Percentiles rank a stretch among this genome's conserved stretches.
phyloP scores from a whole-genome alignment of 2,797 vertebrate species.

The Anisognathus igniventris region DNA sequence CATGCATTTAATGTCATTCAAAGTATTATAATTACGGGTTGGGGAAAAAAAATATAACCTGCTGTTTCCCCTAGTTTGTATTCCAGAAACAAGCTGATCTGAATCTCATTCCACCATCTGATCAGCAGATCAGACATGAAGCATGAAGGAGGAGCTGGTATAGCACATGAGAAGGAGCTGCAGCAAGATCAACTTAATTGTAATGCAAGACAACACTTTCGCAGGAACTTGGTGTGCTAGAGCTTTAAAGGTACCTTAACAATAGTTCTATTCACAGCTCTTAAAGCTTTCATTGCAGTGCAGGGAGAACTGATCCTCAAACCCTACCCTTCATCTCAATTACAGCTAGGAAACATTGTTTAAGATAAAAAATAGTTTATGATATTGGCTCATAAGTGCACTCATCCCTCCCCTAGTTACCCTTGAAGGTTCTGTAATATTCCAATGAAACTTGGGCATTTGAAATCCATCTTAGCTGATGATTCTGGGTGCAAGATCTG shows the following conservation, averaged over 20 bases:
- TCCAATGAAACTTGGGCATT: background rate
- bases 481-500: background rate
- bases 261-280: constrained; percentile 57
- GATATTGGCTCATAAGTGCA: background rate
- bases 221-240: constrained; percentile 44
- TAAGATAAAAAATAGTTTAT: background rate
- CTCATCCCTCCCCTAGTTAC: background rate
- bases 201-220: constrained; percentile 41
- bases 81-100: background rate
- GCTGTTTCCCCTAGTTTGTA: background rate
- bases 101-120: background rate
- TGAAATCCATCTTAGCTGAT: background rate
- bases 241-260: constrained; percentile 56
- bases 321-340: background rate
- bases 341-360: background rate
- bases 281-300: background rate
- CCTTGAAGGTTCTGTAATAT: background rate
- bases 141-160: constrained; percentile 11
- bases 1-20: background rate
- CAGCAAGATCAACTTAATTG: constrained; percentile 40
- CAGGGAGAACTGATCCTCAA: background rate
- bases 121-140: constrained; percentile 21
- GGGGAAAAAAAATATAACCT: background rate
- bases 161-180: background rate
- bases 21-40: background rate